Base-by-base conservation (phyloP, 2,888 invertebrate species). In the Linnaemya vulpina region DNA sequence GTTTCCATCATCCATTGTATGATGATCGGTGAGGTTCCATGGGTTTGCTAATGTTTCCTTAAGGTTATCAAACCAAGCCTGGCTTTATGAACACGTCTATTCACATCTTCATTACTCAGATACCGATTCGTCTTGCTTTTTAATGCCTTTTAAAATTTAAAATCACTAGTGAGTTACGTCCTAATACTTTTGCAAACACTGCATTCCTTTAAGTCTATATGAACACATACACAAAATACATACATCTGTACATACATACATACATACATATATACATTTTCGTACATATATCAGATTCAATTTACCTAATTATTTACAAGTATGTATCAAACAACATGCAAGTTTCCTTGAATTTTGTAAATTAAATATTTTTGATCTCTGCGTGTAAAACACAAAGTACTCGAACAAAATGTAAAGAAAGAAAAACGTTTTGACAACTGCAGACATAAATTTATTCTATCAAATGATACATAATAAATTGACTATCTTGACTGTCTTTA, bases 391-490 rank as follows among this genome's bases (percentile, higher is more conserved):
- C 11, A 13, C 25, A 25, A 46, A 17, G 62, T 17, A 62, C 38
- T 63, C 58, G 55, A 62, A 68, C 35, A 58, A n/a, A 40, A 68
- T 68, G 40, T 20, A 46, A 68, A 60, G 13, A 75, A 68, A 51
- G 67, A 43, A 70, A 65, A 81, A 71, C 43, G 62, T 67, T 51
- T 62, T 77, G 58, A 82, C 70, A 80, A 53, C 30, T 43, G 60
- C 53, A 73, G 67, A 70, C 78, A 83, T 79, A 53, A 78, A 84
- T 79, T 49, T 65, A 58, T 58, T 75, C 65, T 62, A n/a, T 77
- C 73, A 80, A 53, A 77, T 68, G 63, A 70, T 77, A 53, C 68
- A 77, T 60, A 77, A 81, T 77, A 74, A 84, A 84, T 81, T 78
- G 68, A 84, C 81, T 71, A 76, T 76, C 65, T 68, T 75, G 46